Evolutionary conservation across 2,113 vertebrate species (phyloP).

Genomic region (Chrysochloris asiatica): DNA sequence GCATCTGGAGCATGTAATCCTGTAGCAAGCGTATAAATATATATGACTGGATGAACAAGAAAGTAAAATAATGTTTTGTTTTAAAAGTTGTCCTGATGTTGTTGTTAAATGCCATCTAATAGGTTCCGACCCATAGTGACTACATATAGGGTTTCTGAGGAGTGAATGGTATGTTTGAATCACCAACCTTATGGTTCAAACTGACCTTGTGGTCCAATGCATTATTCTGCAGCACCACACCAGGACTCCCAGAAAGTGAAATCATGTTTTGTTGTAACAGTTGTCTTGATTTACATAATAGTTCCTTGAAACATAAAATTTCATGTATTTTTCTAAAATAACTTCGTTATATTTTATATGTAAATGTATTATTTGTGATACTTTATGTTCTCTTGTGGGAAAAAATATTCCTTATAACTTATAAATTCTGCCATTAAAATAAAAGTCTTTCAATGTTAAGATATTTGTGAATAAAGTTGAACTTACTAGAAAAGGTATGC

Average conservation of each 20-base stretch:
- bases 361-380: too few species aligned
- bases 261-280: slow-evolving; percentile 21
- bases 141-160: too few species aligned
- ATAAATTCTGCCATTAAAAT: slow-evolving; percentile 28
- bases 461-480: slow-evolving; percentile 14
- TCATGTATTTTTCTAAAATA: slow-evolving; percentile 37
- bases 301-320: slow-evolving; percentile 23
- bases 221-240: too few species aligned
- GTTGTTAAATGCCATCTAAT: too few species aligned
- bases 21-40: background rate
- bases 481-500: background rate
- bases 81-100: slow-evolving; percentile 15
- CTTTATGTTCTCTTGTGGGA: slow-evolving; percentile 5
- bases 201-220: too few species aligned
- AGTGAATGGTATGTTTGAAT: too few species aligned
- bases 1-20: background rate
- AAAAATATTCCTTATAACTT: slow-evolving; percentile 13
- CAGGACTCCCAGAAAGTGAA: slow-evolving; percentile 45
- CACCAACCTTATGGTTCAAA: too few species aligned
- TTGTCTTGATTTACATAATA: background rate
- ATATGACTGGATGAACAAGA: slow-evolving; percentile 27
- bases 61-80: slow-evolving; percentile 36
- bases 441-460: slow-evolving; percentile 32
- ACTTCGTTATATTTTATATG: slow-evolving; percentile 30
- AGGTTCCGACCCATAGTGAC: too few species aligned